These are phyloP conservation scores for Epicauta chinensis DNA, from an alignment of 1,140 invertebrate genomes.

Conservation along the genomic window DNA sequence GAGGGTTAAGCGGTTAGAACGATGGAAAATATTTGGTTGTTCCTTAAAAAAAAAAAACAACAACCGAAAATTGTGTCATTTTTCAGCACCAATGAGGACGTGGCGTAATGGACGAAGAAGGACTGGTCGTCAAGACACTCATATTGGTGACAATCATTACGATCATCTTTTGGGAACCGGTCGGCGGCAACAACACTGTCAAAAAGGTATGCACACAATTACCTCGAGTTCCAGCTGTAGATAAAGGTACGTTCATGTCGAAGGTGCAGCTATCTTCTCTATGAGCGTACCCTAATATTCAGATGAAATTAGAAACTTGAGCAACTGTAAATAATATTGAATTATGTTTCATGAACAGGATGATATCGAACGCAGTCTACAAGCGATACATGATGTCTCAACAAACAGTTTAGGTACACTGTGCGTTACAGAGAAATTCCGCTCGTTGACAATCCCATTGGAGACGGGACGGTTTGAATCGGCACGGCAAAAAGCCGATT, in stretches of 20 bases:
- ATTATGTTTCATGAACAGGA: slow-evolving; percentile 45
- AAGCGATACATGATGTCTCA: slow-evolving; percentile 64
- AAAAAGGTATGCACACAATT: slow-evolving; percentile 35
- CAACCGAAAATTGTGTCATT: too few relatives aligned
- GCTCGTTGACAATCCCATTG: slow-evolving; percentile 57
- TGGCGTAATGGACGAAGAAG: slow-evolving; percentile 31
- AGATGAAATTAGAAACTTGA: slow-evolving; percentile 2
- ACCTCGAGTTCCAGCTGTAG: not conserved
- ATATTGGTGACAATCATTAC: slow-evolving; percentile 26
- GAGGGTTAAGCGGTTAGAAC: too few relatives aligned
- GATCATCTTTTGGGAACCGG: slow-evolving; percentile 20
- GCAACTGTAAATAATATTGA: not conserved
- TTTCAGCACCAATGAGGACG: slow-evolving; percentile 38
- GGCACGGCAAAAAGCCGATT: slow-evolving; percentile 62
- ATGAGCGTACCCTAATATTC: too few relatives aligned
- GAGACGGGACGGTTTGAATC: slow-evolving; percentile 60
- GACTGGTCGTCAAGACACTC: slow-evolving; percentile 25
- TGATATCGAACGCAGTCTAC: slow-evolving; percentile 59
- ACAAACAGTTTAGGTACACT: slow-evolving; percentile 62
- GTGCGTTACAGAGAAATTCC: slow-evolving; percentile 62
- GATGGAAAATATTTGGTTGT: too few relatives aligned
- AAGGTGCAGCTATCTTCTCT: too few relatives aligned
- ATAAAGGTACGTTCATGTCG: too few relatives aligned
- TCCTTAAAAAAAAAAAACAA: too few relatives aligned
- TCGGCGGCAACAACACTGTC: slow-evolving; percentile 27